These are phyloP conservation scores for Microplitis demolitor DNA, from an alignment of 1,140 invertebrate species.

Conservation along the genomic window DNA sequence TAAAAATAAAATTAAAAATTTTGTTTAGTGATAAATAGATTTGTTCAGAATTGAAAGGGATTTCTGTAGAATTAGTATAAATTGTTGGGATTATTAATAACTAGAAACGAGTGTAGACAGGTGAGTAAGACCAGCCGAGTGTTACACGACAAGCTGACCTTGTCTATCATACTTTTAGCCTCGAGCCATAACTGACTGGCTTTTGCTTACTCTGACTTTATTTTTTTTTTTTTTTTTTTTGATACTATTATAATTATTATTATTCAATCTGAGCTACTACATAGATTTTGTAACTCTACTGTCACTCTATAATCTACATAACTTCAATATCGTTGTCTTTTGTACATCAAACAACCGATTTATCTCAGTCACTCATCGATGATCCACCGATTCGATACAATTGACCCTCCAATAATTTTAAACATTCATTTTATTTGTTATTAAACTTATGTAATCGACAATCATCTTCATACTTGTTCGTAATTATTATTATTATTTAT, in stretches of 20 bases:
- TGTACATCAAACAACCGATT: not conserved
- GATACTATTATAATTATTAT: no score
- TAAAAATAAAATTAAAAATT: not conserved
- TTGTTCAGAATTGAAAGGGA: no score
- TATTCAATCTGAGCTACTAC: constrained; percentile 43
- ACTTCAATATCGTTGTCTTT: not conserved
- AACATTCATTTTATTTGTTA: no score
- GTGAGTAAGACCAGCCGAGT: constrained; percentile 6
- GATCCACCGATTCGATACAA: no score
- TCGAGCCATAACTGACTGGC: constrained; percentile 59
- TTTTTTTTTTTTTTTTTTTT: constrained; percentile 24
- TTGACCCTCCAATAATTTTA: no score
- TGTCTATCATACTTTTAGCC: constrained; percentile 62
- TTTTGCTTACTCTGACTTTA: constrained; percentile 41
- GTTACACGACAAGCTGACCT: constrained; percentile 57
- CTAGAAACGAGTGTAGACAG: not conserved
- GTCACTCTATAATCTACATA: constrained; percentile 2
- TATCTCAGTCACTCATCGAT: not conserved
- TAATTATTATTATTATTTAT: no score
- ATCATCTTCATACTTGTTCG: no score
- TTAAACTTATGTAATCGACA: no score
- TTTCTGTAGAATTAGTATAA: not conserved
- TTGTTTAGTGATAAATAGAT: not conserved
- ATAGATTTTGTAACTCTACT: constrained; percentile 43
- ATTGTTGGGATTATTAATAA: not conserved